These are phyloP conservation scores for Spatulosminthurus flaviceps DNA, from an alignment of 2,888 invertebrate genomes.

Conservation along the genomic window DNA sequence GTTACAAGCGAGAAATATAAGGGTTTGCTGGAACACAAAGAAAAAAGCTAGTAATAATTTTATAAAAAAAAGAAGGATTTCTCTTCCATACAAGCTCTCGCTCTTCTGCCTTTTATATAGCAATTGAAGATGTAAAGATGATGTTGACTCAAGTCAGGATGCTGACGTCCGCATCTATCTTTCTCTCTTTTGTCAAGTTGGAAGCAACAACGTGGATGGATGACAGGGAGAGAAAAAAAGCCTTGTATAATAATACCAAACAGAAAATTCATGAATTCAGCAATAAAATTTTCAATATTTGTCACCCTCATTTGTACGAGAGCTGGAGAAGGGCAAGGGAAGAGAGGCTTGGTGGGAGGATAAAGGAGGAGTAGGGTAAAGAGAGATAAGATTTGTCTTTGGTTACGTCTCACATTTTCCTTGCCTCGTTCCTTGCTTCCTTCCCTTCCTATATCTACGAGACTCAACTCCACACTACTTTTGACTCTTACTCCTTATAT, in stretches of 20 bases:
- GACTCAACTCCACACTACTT: too few relatives aligned
- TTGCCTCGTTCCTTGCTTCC: neutral
- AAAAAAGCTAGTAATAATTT: constrained; percentile 13
- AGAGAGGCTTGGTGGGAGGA: constrained; percentile 7
- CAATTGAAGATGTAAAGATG: constrained; percentile 20
- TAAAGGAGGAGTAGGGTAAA: neutral
- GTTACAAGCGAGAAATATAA: neutral
- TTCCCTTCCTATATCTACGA: neutral
- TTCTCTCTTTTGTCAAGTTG: constrained; percentile 57
- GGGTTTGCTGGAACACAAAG: neutral
- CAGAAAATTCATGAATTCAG: constrained; percentile 62
- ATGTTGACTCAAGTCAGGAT: constrained; percentile 48
- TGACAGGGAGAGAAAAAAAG: constrained; percentile 58
- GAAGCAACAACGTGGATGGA: constrained; percentile 45
- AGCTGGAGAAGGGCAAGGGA: neutral
- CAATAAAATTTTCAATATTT: constrained; percentile 64
- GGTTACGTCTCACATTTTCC: constrained; percentile 1
- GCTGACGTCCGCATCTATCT: constrained; percentile 63
- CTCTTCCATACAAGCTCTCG: neutral
- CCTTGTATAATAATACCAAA: constrained; percentile 19
- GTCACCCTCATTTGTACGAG: constrained; percentile 54
- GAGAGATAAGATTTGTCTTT: constrained; percentile 43
- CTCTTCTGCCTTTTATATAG: neutral
- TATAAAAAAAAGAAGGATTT: constrained; percentile 14
- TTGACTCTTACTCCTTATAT: too few relatives aligned